A percentile compares a stretch with the other conserved stretches of the same genome.
Conservation (phyloP, 2,113 vertebrate genomes). For the Hydrolagus affinis region DNA sequence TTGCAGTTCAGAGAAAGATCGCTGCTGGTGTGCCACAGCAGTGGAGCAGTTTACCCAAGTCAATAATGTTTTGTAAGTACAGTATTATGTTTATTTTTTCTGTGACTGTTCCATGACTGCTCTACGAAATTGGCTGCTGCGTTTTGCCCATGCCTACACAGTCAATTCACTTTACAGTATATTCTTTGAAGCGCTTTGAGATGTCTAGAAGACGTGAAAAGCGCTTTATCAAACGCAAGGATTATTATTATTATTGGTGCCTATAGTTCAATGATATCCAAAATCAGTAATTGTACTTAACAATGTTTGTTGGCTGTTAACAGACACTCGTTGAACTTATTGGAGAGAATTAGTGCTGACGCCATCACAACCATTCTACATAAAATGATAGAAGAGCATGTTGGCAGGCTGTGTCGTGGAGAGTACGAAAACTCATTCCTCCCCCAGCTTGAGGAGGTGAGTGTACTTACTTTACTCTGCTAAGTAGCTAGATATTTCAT, state of each 20-base stretch:
- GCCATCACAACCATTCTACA: constrained; percentile 85
- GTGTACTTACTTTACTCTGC: background rate
- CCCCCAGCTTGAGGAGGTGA: constrained; percentile 80
- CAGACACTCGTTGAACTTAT: constrained; percentile 72
- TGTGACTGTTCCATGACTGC: too few species aligned
- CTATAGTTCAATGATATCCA: too few species aligned
- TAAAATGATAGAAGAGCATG: constrained; percentile 79
- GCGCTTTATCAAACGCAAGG: too few species aligned
- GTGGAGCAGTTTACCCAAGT: constrained; percentile 77
- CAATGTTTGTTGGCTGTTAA: background rate
- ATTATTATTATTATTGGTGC: too few species aligned
- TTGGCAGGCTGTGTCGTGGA: constrained; percentile 83
- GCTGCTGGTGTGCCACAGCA: constrained; percentile 80
- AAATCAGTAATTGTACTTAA: background rate
- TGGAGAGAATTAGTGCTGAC: constrained; percentile 84
- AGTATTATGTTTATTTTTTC: background rate
- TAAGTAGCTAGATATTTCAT: constrained; percentile 1
- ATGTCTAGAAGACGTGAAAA: too few species aligned
- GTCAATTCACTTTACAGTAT: too few species aligned
- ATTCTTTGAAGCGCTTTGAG: too few species aligned
- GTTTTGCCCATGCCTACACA: too few species aligned
- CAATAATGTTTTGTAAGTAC: constrained; percentile 76
- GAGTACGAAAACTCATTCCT: constrained; percentile 91
- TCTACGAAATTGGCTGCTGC: too few species aligned
- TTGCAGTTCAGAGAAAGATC: constrained; percentile 56